Percentiles rank a stretch among this genome's conserved stretches.
phyloP scores from a whole-genome alignment of 2,888 invertebrate genomes.

The Conchocele bisecta region DNA sequence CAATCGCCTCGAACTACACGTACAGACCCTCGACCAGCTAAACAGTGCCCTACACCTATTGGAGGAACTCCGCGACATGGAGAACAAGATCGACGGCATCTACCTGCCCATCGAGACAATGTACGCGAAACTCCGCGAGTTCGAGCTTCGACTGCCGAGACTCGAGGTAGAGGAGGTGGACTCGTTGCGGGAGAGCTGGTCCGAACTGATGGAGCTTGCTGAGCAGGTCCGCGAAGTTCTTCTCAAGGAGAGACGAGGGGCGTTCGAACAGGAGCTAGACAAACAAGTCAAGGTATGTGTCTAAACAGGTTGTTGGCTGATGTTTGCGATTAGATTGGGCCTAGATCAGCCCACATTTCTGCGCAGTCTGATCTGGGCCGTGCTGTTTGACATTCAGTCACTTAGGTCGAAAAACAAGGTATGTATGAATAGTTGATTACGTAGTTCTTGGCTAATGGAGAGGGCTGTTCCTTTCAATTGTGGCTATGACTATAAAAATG shows the following conservation, averaged over 20 bases:
- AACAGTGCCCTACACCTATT: slow-evolving; percentile 81
- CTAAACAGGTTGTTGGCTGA: no score
- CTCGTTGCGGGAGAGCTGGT: slow-evolving; percentile 79
- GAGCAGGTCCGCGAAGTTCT: slow-evolving; percentile 79
- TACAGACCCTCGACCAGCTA: slow-evolving; percentile 81
- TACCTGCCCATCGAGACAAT: slow-evolving; percentile 82
- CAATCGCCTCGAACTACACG: slow-evolving; percentile 77
- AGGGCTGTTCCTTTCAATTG: no score
- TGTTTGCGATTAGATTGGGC: neutral
- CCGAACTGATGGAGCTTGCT: slow-evolving; percentile 79
- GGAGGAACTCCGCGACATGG: slow-evolving; percentile 82
- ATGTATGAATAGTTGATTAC: no score
- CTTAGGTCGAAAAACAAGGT: no score
- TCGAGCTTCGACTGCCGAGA: slow-evolving; percentile 80
- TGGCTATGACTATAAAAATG: no score
- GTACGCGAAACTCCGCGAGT: slow-evolving; percentile 81
- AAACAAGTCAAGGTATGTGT: slow-evolving; percentile 82
- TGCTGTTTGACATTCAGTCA: no score
- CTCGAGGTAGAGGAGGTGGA: slow-evolving; percentile 81
- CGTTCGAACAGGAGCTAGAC: slow-evolving; percentile 83
- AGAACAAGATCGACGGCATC: slow-evolving; percentile 82
- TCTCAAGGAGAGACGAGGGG: slow-evolving; percentile 79
- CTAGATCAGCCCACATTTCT: neutral
- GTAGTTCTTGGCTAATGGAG: no score
- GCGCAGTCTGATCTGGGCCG: neutral